Conservation (phyloP, 1,140 invertebrate genomes). For the Eriocheir sinensis region DNA sequence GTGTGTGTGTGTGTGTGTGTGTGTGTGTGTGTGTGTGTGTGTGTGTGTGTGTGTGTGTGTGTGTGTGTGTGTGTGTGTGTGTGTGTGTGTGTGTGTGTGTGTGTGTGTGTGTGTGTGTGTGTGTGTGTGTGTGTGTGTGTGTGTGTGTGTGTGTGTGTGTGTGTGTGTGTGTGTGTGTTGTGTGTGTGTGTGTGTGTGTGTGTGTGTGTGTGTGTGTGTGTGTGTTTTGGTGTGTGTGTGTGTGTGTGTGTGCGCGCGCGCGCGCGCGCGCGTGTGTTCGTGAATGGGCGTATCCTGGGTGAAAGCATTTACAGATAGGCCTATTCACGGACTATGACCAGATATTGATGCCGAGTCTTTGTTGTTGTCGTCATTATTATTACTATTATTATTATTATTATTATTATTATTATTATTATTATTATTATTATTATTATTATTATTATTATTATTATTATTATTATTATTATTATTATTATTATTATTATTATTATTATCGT, state of each 20-base stretch:
- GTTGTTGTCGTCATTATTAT: neutral
- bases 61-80: too few species aligned
- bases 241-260: too few species aligned
- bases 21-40: neutral
- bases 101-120: too few species aligned
- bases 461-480: neutral
- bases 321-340: neutral
- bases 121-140: constrained; percentile 55
- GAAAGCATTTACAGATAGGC: neutral
- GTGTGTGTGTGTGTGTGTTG: constrained; percentile 18
- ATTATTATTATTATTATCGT: neutral
- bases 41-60: too few species aligned
- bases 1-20: constrained; percentile 35
- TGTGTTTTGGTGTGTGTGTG: too few species aligned
- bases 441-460: neutral
- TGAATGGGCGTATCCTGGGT: neutral
- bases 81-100: too few species aligned
- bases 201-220: neutral
- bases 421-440: neutral
- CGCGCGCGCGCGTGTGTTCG: too few species aligned
- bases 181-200: constrained; percentile 31
- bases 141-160: constrained; percentile 48
- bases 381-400: neutral
- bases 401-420: neutral
- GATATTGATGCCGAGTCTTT: neutral